These are phyloP conservation scores for Rhynchopsitta pachyrhyncha DNA, from an alignment of 2,113 vertebrate species.

Conservation along the genomic window DNA sequence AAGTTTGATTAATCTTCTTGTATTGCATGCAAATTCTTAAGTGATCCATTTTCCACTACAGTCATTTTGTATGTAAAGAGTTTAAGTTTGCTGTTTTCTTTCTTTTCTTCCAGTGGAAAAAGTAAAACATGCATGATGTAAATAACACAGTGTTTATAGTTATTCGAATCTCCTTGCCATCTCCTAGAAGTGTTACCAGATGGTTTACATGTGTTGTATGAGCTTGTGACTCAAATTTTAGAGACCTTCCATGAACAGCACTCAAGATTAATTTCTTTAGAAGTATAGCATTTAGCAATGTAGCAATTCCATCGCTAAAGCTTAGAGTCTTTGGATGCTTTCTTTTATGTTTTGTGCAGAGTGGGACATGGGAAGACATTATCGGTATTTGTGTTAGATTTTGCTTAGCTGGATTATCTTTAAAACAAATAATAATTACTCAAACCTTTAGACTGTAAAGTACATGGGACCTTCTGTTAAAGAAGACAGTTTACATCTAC, in stretches of 20 bases:
- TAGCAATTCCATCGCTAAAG: neutral
- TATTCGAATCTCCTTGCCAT: neutral
- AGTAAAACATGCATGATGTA: neutral
- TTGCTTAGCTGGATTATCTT: neutral
- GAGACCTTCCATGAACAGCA: conserved; percentile 3
- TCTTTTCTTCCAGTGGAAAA: conserved; percentile 4
- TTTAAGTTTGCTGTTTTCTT: neutral
- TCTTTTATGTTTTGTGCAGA: neutral
- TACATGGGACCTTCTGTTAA: neutral
- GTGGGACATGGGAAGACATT: neutral
- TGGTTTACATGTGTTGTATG: neutral
- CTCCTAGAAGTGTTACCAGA: conserved; percentile 29
- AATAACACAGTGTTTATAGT: conserved; percentile 9
- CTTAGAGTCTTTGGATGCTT: neutral
- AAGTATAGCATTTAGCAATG: neutral
- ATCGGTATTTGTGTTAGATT: neutral
- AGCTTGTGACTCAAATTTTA: neutral
- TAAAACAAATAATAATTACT: neutral
- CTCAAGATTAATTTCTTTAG: neutral
- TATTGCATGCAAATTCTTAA: neutral
- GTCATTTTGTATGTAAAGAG: neutral
- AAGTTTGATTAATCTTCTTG: neutral
- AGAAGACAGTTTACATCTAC: neutral
- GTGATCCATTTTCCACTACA: neutral
- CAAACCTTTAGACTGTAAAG: neutral